Conservation (phyloP, 2,888 invertebrate genomes). For the Bellardia pandia region DNA sequence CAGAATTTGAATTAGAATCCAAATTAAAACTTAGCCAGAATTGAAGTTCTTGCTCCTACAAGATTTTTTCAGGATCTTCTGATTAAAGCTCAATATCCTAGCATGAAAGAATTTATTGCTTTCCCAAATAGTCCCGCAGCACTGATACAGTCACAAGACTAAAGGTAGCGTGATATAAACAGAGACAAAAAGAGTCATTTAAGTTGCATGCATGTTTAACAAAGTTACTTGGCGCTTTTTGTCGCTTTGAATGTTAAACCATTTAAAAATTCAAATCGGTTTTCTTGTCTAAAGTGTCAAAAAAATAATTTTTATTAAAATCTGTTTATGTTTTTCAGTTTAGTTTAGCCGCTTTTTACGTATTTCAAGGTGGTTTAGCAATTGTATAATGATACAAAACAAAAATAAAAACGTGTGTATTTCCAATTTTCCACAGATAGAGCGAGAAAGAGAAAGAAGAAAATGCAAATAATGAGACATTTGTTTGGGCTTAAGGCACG, state of each 20-base stretch:
- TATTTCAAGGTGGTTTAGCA: conserved; percentile 44
- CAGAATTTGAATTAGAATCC: no score
- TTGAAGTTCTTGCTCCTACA: no score
- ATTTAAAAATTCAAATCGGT: conserved; percentile 22
- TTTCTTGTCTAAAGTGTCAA: conserved; percentile 42
- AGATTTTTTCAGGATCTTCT: no score
- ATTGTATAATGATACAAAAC: conserved; percentile 11
- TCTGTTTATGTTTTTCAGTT: conserved; percentile 6
- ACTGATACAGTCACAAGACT: background rate
- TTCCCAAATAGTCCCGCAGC: no score
- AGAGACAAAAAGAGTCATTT: background rate
- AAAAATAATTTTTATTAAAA: conserved; percentile 48
- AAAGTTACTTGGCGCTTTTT: background rate
- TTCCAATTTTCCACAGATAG: background rate
- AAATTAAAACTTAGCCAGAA: no score
- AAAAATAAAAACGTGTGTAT: background rate
- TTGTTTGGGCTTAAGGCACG: conserved; percentile 69
- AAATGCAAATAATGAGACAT: conserved; percentile 64
- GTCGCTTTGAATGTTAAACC: background rate
- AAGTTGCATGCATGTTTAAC: conserved; percentile 28
- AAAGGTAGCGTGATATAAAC: background rate
- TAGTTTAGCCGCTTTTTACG: background rate
- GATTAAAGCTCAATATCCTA: no score
- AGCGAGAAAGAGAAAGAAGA: conserved; percentile 12
- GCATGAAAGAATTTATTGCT: no score